Percentiles rank a stretch among this genome's conserved stretches.
Evolutionary conservation across 2,888 invertebrate genomes (phyloP).

Genomic region (Tipula unca): DNA sequence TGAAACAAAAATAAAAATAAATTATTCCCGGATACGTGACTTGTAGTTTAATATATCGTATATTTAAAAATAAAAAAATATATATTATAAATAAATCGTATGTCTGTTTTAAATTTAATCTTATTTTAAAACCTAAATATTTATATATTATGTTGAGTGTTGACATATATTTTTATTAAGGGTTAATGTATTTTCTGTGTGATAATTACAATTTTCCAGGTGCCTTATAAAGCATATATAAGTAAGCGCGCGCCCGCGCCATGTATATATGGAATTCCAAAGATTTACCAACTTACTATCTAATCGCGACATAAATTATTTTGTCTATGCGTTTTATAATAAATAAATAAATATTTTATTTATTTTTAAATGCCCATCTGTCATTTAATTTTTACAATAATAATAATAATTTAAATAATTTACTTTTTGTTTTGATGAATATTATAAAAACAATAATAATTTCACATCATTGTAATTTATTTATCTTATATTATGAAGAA

Average conservation of each 20-base stretch:
- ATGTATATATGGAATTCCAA: neutral
- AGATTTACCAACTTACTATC: neutral
- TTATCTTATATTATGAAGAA: neutral
- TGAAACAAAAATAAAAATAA: neutral
- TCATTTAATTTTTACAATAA: neutral
- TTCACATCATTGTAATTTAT: neutral
- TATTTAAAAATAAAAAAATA: no score
- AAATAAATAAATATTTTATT: neutral
- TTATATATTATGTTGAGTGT: neutral
- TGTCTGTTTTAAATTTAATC: neutral
- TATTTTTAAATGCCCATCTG: neutral
- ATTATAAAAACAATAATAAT: neutral
- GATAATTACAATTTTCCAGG: neutral
- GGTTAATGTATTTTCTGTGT: neutral
- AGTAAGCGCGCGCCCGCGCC: neutral
- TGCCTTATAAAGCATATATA: no score
- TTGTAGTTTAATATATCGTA: conserved; percentile 1
- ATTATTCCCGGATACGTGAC: conserved; percentile 14
- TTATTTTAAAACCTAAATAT: neutral
- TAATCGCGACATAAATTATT: neutral
- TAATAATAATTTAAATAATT: neutral
- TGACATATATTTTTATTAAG: neutral
- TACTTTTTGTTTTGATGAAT: neutral
- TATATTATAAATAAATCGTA: neutral
- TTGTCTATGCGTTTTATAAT: neutral